Base-by-base conservation (phyloP, 2,888 invertebrate species). In the Lycocerus yunnanus region DNA sequence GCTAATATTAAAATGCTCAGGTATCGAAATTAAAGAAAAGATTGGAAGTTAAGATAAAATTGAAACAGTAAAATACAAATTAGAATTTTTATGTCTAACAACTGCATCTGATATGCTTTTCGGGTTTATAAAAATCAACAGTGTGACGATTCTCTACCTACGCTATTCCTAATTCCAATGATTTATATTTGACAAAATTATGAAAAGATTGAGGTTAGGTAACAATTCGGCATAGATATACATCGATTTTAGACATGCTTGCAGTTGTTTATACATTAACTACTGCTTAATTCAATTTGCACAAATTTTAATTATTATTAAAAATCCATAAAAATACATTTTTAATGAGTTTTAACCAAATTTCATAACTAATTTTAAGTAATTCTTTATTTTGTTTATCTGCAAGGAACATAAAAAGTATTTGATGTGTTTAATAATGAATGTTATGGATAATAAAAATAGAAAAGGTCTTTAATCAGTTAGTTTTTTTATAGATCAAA, bases 401-500 rank as follows among this genome's bases (percentile, higher is more conserved):
- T 43, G 43, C 43, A n/a, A n/a, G 2, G n/a, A 43, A 43, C 4
- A 43, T 43, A 43, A 43, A 43, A 43, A 43, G n/a, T n/a, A 43
- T 43, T 43, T n/a, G 43, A 43, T 43, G 43, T 43, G 43, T 43
- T 13, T 27, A 43, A 43, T 43, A 43, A 43, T 43, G 43, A 43
- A 43, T 43, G 43, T 43, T 43, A 43, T 43, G 43, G 43, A 43
- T 43, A 43, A 43, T 43, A 43, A 43, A 43, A 43, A 43, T 43
- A 43, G 43, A 43, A 43, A 43, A 43, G 43, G 43, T 43, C 43
- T 43, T 43, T 43, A 43, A 43, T 43, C 43, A 43, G 43, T 43
- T 43, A 43, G 15, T 68, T 75, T 70, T 75, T 70, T 75, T 75
- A 75, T 73, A 72, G 58, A 71, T 59, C 75, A 66, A 75, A 72